These are phyloP conservation scores for Trichoplusia ni DNA, from an alignment of 1,140 invertebrate genomes.

Conservation along the genomic window DNA sequence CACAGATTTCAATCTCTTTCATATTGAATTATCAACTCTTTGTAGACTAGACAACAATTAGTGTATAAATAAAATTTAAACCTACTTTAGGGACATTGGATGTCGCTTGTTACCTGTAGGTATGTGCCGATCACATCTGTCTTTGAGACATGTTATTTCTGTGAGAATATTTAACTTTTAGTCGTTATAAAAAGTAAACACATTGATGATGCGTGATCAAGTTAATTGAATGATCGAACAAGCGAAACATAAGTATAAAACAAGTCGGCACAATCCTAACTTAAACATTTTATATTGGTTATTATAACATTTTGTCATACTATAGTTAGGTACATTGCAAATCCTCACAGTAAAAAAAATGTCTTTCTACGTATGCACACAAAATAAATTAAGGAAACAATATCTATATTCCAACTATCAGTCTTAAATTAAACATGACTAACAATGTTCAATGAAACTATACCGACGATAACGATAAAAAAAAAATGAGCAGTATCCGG, in stretches of 20 bases:
- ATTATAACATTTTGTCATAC: slow-evolving; percentile 3
- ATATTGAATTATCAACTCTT: slow-evolving; percentile 9
- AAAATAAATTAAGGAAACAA: slow-evolving; percentile 29
- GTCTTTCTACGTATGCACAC: slow-evolving; percentile 28
- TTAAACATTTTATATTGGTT: background rate
- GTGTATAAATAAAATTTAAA: slow-evolving; percentile 1
- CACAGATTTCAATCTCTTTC: slow-evolving; percentile 10
- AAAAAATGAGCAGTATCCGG: slow-evolving; percentile 14
- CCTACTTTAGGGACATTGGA: background rate
- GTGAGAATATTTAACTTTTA: background rate
- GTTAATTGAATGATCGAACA: background rate
- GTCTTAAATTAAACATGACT: slow-evolving; percentile 31
- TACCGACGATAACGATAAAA: slow-evolving; percentile 8
- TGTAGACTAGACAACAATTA: slow-evolving; percentile 6
- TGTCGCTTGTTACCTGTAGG: background rate
- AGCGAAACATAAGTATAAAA: background rate
- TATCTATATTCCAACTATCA: slow-evolving; percentile 28
- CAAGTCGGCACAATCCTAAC: slow-evolving; percentile 8
- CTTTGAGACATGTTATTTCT: background rate
- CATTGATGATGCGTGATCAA: background rate
- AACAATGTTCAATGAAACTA: slow-evolving; percentile 26
- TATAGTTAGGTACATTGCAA: slow-evolving; percentile 24
- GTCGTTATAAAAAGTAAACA: background rate
- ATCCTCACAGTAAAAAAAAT: slow-evolving; percentile 20
- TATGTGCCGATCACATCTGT: background rate